Percentiles rank a stretch among this genome's conserved stretches.
These are phyloP conservation scores for Matsumurasca onukii DNA, from an alignment of 1,140 invertebrate genomes.

Conservation along the genomic window DNA sequence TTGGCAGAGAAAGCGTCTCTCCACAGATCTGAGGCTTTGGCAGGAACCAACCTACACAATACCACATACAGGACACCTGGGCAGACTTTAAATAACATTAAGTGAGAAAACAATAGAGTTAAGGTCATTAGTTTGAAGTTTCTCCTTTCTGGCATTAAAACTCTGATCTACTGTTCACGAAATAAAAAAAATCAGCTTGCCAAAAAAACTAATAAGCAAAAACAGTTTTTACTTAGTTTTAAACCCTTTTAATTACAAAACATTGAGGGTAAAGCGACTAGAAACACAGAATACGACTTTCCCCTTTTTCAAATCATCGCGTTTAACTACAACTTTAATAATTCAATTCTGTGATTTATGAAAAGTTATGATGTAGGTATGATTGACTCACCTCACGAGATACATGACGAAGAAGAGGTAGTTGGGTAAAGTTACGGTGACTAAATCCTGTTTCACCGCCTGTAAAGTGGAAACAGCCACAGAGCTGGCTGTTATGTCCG, in stretches of 20 bases:
- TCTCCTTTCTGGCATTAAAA: background rate
- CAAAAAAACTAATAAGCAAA: background rate
- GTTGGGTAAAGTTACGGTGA: constrained; percentile 38
- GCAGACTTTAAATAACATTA: background rate
- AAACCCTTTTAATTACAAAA: background rate
- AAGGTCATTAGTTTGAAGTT: background rate
- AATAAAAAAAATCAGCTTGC: too few relatives aligned
- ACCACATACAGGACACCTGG: background rate
- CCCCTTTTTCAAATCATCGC: background rate
- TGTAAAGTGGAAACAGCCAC: constrained; percentile 35
- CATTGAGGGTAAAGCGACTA: background rate
- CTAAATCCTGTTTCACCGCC: constrained; percentile 37
- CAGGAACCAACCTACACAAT: background rate
- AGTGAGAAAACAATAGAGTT: background rate
- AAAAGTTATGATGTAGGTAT: background rate
- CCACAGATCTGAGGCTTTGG: background rate
- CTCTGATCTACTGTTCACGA: too few relatives aligned
- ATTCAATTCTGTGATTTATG: background rate
- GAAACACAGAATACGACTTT: background rate
- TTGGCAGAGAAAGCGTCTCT: background rate
- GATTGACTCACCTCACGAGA: background rate
- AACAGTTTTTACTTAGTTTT: background rate
- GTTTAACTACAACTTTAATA: background rate
- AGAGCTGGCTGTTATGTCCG: constrained; percentile 38
- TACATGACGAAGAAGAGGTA: constrained; percentile 35